Conservation (phyloP, 2,113 vertebrate species). For the Saguinus imperator region DNA sequence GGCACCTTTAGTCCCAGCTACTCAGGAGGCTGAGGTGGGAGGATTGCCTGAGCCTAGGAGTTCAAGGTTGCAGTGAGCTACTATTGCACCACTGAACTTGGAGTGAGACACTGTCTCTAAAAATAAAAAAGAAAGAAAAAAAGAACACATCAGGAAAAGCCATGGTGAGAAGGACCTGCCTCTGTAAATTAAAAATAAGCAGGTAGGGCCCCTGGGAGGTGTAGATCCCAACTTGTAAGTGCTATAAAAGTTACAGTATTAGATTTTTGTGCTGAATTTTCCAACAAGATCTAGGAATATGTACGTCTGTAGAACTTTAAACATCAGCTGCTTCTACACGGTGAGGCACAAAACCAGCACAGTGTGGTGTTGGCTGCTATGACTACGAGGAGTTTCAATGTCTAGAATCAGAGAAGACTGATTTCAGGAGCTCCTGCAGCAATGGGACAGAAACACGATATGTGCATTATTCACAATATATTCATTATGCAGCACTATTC, state of each 20-base stretch:
- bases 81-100: too few relatives aligned
- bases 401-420: background rate
- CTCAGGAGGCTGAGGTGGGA: too few relatives aligned
- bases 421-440: background rate
- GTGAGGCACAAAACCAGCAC: background rate
- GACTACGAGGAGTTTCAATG: background rate
- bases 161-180: too few relatives aligned
- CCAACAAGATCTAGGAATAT: too few relatives aligned
- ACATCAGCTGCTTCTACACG: too few relatives aligned
- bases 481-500: too few relatives aligned
- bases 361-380: background rate
- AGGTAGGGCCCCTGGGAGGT: background rate
- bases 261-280: background rate
- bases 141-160: background rate
- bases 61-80: too few relatives aligned
- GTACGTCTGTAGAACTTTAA: background rate
- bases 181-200: background rate
- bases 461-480: too few relatives aligned
- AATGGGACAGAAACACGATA: too few relatives aligned
- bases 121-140: background rate
- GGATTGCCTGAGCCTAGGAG: too few relatives aligned
- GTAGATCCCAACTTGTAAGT: background rate
- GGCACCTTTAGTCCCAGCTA: too few relatives aligned
- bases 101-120: too few relatives aligned
- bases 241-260: background rate